Base-by-base conservation (phyloP, 2,113 vertebrate genomes). In the Oncorhynchus masou region DNA sequence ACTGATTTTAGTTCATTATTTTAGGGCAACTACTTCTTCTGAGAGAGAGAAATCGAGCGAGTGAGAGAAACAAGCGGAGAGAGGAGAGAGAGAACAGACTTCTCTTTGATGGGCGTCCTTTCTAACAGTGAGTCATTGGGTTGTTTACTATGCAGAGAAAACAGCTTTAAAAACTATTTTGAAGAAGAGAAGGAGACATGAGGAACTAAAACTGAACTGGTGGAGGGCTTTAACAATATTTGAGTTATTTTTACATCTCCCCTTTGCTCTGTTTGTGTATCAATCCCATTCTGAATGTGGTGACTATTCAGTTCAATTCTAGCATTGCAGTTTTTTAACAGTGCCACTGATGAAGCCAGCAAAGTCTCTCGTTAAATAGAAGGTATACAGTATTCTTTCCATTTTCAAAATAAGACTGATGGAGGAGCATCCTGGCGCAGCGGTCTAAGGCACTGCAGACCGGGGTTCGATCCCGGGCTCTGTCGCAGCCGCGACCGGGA, bases 231-330 rank as follows among this genome's bases (percentile, higher is more conserved):
- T 27, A 51, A 76, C 39, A 45, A 27, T 48, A 65, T 24, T 4
- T 65, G 62, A 24, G 24, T 25, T 65, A 5, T 65, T 65, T 65
- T 22, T 62, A 67, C 66, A 24, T 5, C 5, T 54, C 45, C 29
- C 49, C 16, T 62, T 45, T 16, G 39, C 68, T 62, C 57, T 48
- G 59, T 24, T 12, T 70, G 69, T 27, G 1, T 29, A 59, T 39
- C 68, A 74, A 83, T 82, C 78, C 79, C 71, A 81, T 79, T 84
- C 59, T 27, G 62, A 65, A 19, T 45, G 39, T 45, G 39, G 39
- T 45, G 39, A 4, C 22, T 27, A 19, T 45, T 62, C 78, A 59
- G 64, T 65, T 76, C 69, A 60, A n/a, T 60, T 60, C 8, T 51
- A 71, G 39, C 2, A 3, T 45, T 39, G 39, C 39, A 39, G 39